phyloP scores from a whole-genome alignment of 2,113 vertebrate species.

The Pluvianellus socialis region DNA sequence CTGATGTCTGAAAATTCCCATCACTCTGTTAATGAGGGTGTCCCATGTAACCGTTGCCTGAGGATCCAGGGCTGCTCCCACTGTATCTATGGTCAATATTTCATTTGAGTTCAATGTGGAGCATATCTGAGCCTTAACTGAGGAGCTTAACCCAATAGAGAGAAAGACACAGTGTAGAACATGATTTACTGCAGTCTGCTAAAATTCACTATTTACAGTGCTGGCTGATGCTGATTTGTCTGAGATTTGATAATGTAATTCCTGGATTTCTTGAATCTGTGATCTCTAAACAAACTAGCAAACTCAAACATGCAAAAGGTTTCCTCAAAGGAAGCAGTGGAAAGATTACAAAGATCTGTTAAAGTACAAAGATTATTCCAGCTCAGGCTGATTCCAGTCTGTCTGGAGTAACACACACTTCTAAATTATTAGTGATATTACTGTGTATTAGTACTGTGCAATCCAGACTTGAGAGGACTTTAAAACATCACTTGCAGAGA shows the following conservation, averaged over 20 bases:
- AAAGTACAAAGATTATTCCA: neutral
- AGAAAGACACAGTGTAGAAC: neutral
- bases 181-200: neutral
- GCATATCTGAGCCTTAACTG: neutral
- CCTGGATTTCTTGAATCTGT: neutral
- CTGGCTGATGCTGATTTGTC: neutral
- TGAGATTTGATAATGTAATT: neutral
- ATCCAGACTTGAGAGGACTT: neutral
- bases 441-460: neutral
- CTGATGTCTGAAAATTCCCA: neutral
- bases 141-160: neutral
- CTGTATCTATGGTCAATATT: neutral
- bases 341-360: neutral
- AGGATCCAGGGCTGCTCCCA: neutral
- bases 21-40: neutral
- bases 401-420: neutral
- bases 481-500: neutral
- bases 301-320: neutral
- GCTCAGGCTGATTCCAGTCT: neutral
- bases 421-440: neutral
- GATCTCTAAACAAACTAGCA: neutral
- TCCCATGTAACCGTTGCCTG: neutral
- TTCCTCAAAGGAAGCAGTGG: neutral
- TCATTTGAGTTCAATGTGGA: neutral
- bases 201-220: neutral